These are phyloP conservation scores for Euphysa ruthae DNA, from an alignment of 30 jellyfish, hydroid and myxozoan genomes.

Conservation along the genomic window DNA sequence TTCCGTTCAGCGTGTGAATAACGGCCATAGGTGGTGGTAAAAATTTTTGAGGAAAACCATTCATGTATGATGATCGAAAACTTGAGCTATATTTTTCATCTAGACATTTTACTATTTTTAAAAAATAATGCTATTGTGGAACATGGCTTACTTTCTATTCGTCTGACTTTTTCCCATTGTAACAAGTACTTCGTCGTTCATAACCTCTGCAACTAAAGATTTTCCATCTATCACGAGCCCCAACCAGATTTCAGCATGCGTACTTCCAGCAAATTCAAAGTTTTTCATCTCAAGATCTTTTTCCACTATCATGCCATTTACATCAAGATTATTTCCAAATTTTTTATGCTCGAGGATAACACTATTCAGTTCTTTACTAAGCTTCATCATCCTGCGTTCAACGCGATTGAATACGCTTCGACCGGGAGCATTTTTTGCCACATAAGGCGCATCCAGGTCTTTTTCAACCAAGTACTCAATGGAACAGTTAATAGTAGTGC, in stretches of 20 bases:
- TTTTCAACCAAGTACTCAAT: slow-evolving; percentile 4
- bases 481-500: slow-evolving; percentile 1
- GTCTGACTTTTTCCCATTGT: not conserved
- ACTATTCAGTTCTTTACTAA: slow-evolving; percentile 21
- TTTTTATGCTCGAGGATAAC: slow-evolving; percentile 6
- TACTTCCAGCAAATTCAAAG: not conserved
- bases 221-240: not conserved
- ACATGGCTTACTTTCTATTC: not conserved
- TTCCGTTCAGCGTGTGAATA: slow-evolving; percentile 7
- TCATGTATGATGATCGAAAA: not conserved
- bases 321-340: not conserved
- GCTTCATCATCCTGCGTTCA: slow-evolving; percentile 14
- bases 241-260: slow-evolving; percentile 1
- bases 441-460: slow-evolving; percentile 13
- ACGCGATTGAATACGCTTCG: slow-evolving; percentile 20
- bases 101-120: not conserved
- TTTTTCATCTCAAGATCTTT: too few relatives aligned
- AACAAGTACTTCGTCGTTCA: not conserved
- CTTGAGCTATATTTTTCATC: not conserved
- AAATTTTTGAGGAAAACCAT: slow-evolving; percentile 3
- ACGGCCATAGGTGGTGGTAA: slow-evolving; percentile 6
- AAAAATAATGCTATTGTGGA: not conserved
- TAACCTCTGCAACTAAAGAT: not conserved
- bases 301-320: not conserved
- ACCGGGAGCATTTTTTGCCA: slow-evolving; percentile 21